Base-by-base conservation (phyloP, 2,888 invertebrate genomes). In the Agrilus biguttatus region DNA sequence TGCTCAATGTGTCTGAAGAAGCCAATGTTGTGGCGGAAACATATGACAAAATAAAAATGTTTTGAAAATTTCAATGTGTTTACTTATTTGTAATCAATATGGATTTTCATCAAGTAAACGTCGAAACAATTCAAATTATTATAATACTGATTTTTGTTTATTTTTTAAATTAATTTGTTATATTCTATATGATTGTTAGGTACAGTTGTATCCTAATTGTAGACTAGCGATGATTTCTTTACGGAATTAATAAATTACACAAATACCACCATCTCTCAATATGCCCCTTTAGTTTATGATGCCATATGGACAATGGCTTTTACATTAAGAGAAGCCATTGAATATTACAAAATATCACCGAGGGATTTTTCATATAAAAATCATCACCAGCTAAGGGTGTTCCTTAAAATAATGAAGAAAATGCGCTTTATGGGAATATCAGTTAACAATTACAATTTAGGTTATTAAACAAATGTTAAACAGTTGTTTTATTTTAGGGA, bases 301-400 rank as follows among this genome's bases (percentile, higher is more conserved):
- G 90, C 91, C 0, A 81, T 92, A 0, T 92, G 91, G 91, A 80
- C 89, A 0, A 85, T 90, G 53, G 89, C 89, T 0, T 59, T 88
- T 19, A 81, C 87, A 0, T 62, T 92, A 41, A 72, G 75, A 45
- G 74, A 74, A 45, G 76, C 81, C 0, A 67, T 70, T 14, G 66
- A 71, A 40, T 76, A 69, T 13, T 66, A 59, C 19, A 53, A 54
- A 41, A 61, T 58, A 33, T 47, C 47, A 14, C 40, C 57, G 14
- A 44, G 53, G 14, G 48, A 78, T 44, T 88, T 87, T 59, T 78
- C 80, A 57, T 88, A 89, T 57, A 73, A 75, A 35, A 73, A 83
- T 47, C 75, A 75, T 47, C 80, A 83, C 49, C 78, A 19, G 4
- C 13, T 21, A 19, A 6, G 2, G 12, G 12, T 10, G 3, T 37